Evolutionary conservation across 2,113 vertebrate species (phyloP).

Genomic region (Stercorarius parasiticus): DNA sequence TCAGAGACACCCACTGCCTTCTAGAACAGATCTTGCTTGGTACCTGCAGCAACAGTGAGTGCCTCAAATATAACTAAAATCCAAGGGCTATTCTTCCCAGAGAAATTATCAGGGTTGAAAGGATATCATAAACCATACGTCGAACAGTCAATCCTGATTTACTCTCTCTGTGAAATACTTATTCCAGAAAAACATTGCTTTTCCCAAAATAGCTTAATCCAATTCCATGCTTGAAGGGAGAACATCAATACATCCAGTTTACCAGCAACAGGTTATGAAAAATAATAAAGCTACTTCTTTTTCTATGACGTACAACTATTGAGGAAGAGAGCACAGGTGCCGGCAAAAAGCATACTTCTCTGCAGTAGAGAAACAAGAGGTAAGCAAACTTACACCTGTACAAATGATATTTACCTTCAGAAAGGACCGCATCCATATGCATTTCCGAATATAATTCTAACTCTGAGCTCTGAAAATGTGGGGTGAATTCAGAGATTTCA

Average conservation of each 20-base stretch:
- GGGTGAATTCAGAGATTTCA: background rate
- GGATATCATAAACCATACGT: background rate
- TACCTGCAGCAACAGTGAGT: background rate
- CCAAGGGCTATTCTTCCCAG: background rate
- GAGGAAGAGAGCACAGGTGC: background rate
- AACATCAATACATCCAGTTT: background rate
- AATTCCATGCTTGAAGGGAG: background rate
- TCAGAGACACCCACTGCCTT: background rate
- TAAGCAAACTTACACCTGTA: background rate
- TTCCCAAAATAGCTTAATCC: background rate
- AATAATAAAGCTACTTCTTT: background rate
- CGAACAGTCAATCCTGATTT: background rate
- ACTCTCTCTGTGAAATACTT: background rate
- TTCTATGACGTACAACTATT: background rate
- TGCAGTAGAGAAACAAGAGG: background rate
- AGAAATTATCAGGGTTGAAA: background rate
- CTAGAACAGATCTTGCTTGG: background rate
- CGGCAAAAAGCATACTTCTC: background rate
- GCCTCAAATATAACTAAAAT: background rate
- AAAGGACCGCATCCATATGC: background rate
- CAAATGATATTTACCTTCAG: background rate
- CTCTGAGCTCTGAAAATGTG: background rate
- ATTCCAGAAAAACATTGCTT: background rate
- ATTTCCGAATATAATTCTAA: background rate
- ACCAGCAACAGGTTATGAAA: background rate